These are phyloP conservation scores for Drosophila niveifrons DNA, from an alignment of 2,888 invertebrate genomes.

Conservation along the genomic window DNA sequence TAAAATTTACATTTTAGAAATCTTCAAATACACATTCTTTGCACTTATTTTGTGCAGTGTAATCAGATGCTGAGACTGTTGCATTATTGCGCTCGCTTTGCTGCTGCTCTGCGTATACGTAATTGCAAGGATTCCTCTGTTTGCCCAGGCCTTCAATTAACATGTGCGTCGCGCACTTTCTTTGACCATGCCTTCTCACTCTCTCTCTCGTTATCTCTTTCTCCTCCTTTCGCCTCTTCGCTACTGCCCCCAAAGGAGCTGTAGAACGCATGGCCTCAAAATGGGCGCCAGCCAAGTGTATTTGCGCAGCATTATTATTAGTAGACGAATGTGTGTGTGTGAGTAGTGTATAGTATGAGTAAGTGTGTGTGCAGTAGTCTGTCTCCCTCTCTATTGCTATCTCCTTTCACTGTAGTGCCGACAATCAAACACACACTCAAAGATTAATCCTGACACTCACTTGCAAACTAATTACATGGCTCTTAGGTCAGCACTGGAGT, in stretches of 20 bases:
- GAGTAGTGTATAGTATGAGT: conserved; percentile 12
- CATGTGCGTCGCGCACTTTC: conserved; percentile 73
- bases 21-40: background rate
- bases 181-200: conserved; percentile 46
- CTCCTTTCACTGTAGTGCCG: conserved; percentile 56
- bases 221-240: background rate
- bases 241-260: conserved; percentile 1
- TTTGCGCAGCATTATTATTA: conserved; percentile 70
- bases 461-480: conserved; percentile 82
- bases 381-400: background rate
- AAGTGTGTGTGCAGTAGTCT: conserved; percentile 23
- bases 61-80: conserved; percentile 3
- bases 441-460: conserved; percentile 81
- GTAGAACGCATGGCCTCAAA: conserved; percentile 35
- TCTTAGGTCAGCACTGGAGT: conserved; percentile 67
- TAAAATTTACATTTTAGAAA: too few species aligned
- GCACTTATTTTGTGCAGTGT: conserved; percentile 36
- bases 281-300: conserved; percentile 54
- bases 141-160: conserved; percentile 74
- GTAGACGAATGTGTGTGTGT: conserved; percentile 29
- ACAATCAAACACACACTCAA: conserved; percentile 79
- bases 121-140: conserved; percentile 40
- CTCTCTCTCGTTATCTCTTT: background rate
- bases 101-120: conserved; percentile 9
- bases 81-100: conserved; percentile 17